Base-by-base conservation (phyloP, 2,888 invertebrate genomes). In the Anoncus sp. region DNA sequence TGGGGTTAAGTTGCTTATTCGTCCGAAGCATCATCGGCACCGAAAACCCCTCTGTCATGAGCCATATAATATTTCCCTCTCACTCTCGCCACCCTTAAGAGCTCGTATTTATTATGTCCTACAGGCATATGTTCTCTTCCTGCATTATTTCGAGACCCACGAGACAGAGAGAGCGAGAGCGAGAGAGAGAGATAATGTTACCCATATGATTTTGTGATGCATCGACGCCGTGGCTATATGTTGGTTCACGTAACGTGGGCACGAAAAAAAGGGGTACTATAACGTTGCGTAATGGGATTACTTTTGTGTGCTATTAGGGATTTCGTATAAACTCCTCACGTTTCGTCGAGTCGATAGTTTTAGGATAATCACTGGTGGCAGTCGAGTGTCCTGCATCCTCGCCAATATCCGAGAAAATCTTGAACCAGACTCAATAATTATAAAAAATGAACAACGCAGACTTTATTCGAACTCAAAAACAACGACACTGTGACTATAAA, bases 131-230 rank as follows among this genome's bases (percentile, higher is more conserved):
- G 82, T 75, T 75, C 62, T 47, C 57, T 45, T 75, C 80, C 63
- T 77, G 71, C 75, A 80, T 81, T 77, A 82, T 79, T 82, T 74
- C 67, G 60, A 66, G 69, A 77, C 60, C 73, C 76, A 65, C 66
- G 88, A 35, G n/a, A n/a, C n/a, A n/a, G n/a, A n/a, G n/a, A n/a
- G n/a, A n/a, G n/a, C n/a, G n/a, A n/a, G n/a, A n/a, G n/a, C n/a
- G n/a, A n/a, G n/a, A n/a, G n/a, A n/a, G 75, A 65, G 83, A 87
- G 88, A 89, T 88, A 89, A 87, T 86, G 85, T 87, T 87, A 86
- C 87, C 55, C 84, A 86, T 84, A 86, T 85, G 86, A 87, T 89
- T 89, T 88, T 89, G 35, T 86, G 87, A 89, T 89, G 85, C 79
- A 83, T 77, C 49, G 51, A 77, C 75, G 67, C 65, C 45, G 47